phyloP scores from a whole-genome alignment of 2,797 vertebrate genomes.

The Urosaurus nigricauda region DNA sequence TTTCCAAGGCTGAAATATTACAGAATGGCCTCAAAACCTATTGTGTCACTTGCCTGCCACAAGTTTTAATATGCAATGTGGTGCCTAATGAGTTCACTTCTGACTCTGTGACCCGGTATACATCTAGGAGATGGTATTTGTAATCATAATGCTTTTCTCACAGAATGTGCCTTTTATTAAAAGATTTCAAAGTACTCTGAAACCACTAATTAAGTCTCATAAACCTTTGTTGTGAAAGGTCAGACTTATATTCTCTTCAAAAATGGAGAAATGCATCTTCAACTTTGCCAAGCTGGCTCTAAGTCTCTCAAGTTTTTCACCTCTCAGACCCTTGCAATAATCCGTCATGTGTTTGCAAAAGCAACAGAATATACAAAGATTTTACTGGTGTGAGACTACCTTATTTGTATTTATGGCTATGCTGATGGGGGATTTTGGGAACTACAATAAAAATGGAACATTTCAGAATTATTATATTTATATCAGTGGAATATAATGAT shows the following conservation, averaged over 20 bases:
- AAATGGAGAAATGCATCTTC: not conserved
- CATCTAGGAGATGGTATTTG: constrained; percentile 7
- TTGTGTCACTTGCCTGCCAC: constrained; percentile 1
- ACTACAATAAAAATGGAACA: too few relatives aligned
- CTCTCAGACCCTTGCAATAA: not conserved
- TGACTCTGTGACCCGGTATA: constrained; percentile 18
- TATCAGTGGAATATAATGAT: too few relatives aligned
- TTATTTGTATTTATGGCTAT: not conserved
- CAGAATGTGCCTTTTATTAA: constrained; percentile 53
- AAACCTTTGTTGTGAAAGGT: constrained; percentile 41
- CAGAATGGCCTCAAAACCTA: not conserved
- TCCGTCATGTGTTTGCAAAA: constrained; percentile 37
- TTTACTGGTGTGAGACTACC: constrained; percentile 47
- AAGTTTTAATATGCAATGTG: constrained; percentile 40
- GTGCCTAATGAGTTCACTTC: constrained; percentile 23
- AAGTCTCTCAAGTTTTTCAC: constrained; percentile 27
- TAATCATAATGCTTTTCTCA: constrained; percentile 22
- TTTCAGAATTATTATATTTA: too few relatives aligned
- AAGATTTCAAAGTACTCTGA: constrained; percentile 23
- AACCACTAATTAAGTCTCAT: constrained; percentile 40
- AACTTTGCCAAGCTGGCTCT: constrained; percentile 17
- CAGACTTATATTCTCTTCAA: constrained; percentile 44
- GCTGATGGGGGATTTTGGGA: not conserved
- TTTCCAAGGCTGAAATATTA: not conserved
- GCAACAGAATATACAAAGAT: constrained; percentile 20